Percentiles rank a stretch among this genome's conserved stretches.
phyloP scores from a whole-genome alignment of 2,113 vertebrate genomes.

The Synchiropus splendidus region DNA sequence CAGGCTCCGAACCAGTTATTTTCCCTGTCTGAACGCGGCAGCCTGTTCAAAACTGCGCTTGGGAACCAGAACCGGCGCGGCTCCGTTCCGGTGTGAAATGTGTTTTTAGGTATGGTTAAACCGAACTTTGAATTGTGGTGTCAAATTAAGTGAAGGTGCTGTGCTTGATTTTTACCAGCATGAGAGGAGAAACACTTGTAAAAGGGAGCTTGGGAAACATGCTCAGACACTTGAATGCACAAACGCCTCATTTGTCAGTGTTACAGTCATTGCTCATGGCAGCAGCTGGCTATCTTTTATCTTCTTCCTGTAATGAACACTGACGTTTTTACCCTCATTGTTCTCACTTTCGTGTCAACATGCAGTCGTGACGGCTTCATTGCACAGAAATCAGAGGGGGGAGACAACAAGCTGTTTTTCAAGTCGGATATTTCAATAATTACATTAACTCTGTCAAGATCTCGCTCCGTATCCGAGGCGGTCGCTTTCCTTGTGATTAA shows the following conservation, averaged over 20 bases:
- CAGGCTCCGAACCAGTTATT: too few relatives aligned
- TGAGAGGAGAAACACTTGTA: conserved; percentile 25
- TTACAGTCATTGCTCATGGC: conserved; percentile 46
- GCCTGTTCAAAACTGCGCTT: too few relatives aligned
- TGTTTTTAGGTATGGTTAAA: conserved; percentile 27
- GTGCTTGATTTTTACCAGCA: conserved; percentile 31
- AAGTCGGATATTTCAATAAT: conserved; percentile 16
- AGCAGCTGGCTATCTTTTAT: conserved; percentile 47
- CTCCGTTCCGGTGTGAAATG: conserved; percentile 16
- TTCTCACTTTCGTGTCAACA: conserved; percentile 27
- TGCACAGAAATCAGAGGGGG: conserved; percentile 7
- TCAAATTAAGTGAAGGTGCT: conserved; percentile 16
- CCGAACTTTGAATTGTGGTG: conserved; percentile 21
- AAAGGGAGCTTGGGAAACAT: conserved; percentile 34
- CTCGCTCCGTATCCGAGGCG: too few relatives aligned
- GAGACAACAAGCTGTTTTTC: not conserved
- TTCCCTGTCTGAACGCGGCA: too few relatives aligned
- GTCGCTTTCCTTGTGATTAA: too few relatives aligned
- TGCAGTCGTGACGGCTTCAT: conserved; percentile 22
- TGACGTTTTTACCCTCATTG: conserved; percentile 40
- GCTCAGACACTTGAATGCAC: conserved; percentile 43
- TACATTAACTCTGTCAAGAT: conserved; percentile 1
- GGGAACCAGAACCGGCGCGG: too few relatives aligned
- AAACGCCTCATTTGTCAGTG: conserved; percentile 49
- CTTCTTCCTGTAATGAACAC: conserved; percentile 37